Evolutionary conservation across 2,113 vertebrate species (phyloP).

Genomic region (Geococcyx californianus): DNA sequence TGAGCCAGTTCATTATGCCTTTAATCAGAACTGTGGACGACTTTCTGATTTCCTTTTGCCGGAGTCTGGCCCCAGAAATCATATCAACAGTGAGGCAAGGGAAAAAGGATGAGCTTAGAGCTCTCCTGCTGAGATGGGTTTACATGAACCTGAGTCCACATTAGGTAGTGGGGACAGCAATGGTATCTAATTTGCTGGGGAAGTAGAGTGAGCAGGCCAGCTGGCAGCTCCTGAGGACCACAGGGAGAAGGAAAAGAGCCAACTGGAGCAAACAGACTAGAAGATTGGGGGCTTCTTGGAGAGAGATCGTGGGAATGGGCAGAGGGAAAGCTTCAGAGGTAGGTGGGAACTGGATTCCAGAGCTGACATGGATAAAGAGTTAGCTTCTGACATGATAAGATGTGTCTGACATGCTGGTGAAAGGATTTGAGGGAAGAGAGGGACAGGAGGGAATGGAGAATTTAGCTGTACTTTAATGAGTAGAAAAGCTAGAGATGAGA

Average conservation of each 20-base stretch:
- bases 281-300: slow-evolving; percentile 40
- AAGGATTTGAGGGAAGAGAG: neutral
- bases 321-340: neutral
- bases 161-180: slow-evolving; percentile 49
- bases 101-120: neutral
- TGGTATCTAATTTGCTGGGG: slow-evolving; percentile 31
- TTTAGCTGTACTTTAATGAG: neutral
- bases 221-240: slow-evolving; percentile 49
- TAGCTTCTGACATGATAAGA: slow-evolving; percentile 18
- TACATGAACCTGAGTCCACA: slow-evolving; percentile 11
- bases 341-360: slow-evolving; percentile 5
- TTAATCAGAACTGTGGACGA: neutral
- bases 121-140: neutral
- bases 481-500: neutral
- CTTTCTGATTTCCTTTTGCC: neutral
- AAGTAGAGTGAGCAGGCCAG: slow-evolving; percentile 29
- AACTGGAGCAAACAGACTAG: slow-evolving; percentile 45
- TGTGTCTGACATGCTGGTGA: neutral
- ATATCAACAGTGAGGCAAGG: neutral
- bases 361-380: neutral
- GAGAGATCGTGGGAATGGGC: slow-evolving; percentile 49
- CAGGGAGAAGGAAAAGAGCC: slow-evolving; percentile 43
- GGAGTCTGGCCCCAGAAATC: neutral
- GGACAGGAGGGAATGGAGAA: neutral
- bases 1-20: neutral